phyloP scores from a whole-genome alignment of 2,888 invertebrate species.

The Busseola fusca region DNA sequence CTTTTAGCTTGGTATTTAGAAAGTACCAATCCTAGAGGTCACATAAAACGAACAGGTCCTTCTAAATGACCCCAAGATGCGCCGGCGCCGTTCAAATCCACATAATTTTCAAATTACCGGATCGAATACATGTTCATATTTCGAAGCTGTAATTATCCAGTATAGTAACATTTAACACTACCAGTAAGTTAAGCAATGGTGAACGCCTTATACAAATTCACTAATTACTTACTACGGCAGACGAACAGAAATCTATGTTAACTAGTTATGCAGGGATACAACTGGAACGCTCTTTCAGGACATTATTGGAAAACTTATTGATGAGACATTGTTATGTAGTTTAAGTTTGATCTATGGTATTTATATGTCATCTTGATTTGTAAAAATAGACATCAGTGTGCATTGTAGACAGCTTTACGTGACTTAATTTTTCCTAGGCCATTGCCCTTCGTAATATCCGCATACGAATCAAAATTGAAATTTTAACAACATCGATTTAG shows the following conservation, averaged over 20 bases:
- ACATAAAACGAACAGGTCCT: slow-evolving; percentile 40
- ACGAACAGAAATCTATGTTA: slow-evolving; percentile 46
- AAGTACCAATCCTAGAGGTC: slow-evolving; percentile 42
- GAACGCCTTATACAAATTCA: slow-evolving; percentile 52
- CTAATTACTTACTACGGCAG: slow-evolving; percentile 50
- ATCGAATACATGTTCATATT: slow-evolving; percentile 50
- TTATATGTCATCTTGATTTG: not conserved
- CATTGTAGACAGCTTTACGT: not conserved
- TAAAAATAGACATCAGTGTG: not conserved
- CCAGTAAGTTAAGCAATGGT: slow-evolving; percentile 41
- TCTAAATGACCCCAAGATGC: slow-evolving; percentile 51
- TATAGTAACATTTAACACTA: slow-evolving; percentile 51
- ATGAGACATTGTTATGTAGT: not conserved
- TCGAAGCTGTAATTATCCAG: slow-evolving; percentile 52
- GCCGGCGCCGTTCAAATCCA: slow-evolving; percentile 47
- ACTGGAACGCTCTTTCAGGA: slow-evolving; percentile 13
- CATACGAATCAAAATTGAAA: not conserved
- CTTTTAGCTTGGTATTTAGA: slow-evolving; percentile 25
- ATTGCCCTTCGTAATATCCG: not conserved
- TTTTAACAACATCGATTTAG: not conserved
- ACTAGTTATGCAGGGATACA: slow-evolving; percentile 39
- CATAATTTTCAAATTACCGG: slow-evolving; percentile 54
- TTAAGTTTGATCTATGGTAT: not conserved
- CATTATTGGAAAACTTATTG: not conserved
- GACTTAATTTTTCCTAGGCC: not conserved